Evolutionary conservation across 2,888 invertebrate species (phyloP), one percentile per base, ranked within the genome.

Genomic region (Gibbula magus): DNA sequence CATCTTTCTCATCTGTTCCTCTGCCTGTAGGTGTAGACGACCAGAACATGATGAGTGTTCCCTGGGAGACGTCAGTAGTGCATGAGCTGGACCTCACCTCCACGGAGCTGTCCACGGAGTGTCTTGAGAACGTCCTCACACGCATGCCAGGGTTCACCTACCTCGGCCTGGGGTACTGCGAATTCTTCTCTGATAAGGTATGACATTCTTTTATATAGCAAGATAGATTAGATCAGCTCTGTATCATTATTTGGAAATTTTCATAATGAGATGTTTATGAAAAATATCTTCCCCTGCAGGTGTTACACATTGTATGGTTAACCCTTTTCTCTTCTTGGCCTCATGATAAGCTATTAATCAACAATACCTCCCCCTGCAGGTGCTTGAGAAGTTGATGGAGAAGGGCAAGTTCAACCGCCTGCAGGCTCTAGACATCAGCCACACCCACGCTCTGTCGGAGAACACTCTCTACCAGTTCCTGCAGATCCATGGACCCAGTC

Each of bases 1-100:
- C n/a, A n/a, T n/a, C n/a, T n/a, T n/a, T n/a, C n/a, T n/a, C 35
- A 35, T 35, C 4, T 35, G 10, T 45, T 13, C 13, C 5, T 45
- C 45, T 45, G 1, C 13, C 45, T 45, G 35, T 92, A 97, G 98
- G 95, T 92, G 94, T 99, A 10, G 96, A 96, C 91, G 97, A 97
- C 86, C 97, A 98, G 88, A 95, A 96, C 92, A 96, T 99, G 82
- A 96, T 97, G 96, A 96, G 96, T 91, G 98, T 98, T 10, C 99
- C 99, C 90, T 99, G 99, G 99, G 99, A 99, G 93, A 98, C 98
- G n/a, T 96, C 97, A 1, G 87, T 89, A 18, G 93, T 99, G 79
- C 97, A 96, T 92, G 99, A 99, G 93, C 92, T 99, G 86, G 99
- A 99, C 91, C 96, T 99, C 79, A 98, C 98, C 0, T 99, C 98